phyloP scores from a whole-genome alignment of 1,140 invertebrate genomes.

The Ptiloglossa arizonensis region DNA sequence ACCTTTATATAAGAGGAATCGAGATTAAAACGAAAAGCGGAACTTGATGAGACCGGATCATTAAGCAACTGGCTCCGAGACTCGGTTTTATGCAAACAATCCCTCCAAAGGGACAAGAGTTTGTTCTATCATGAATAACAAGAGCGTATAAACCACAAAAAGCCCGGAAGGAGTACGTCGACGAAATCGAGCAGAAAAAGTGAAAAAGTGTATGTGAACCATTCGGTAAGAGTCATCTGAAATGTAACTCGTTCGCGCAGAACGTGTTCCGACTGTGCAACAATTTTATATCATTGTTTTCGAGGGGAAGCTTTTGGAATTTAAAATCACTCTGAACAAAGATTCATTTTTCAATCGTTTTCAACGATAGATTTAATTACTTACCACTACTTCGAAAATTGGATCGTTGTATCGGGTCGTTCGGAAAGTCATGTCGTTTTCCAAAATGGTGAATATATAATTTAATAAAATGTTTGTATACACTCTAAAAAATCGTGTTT shows the following conservation, averaged over 20 bases:
- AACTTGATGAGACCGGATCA: slow-evolving; percentile 46
- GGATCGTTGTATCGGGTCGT: no score
- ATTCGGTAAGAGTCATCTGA: not conserved
- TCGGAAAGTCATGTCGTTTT: no score
- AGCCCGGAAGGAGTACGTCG: not conserved
- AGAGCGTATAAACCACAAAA: not conserved
- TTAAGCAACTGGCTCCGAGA: slow-evolving; percentile 39
- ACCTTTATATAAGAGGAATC: slow-evolving; percentile 35
- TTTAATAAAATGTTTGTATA: no score
- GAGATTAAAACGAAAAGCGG: slow-evolving; percentile 48
- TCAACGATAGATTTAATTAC: no score
- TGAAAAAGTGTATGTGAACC: not conserved
- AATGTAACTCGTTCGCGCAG: not conserved
- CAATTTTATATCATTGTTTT: no score
- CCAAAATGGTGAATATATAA: no score
- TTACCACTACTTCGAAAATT: no score
- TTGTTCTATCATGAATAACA: slow-evolving; percentile 18
- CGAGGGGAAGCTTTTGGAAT: no score
- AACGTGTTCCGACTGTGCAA: no score
- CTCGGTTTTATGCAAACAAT: slow-evolving; percentile 47
- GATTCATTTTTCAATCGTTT: no score
- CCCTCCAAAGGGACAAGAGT: slow-evolving; percentile 18
- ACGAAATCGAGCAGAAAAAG: slow-evolving; percentile 1
- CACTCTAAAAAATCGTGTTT: no score
- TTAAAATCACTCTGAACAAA: no score